Evolutionary conservation across 2,113 vertebrate species (phyloP).

Genomic region (Euleptes europaea): DNA sequence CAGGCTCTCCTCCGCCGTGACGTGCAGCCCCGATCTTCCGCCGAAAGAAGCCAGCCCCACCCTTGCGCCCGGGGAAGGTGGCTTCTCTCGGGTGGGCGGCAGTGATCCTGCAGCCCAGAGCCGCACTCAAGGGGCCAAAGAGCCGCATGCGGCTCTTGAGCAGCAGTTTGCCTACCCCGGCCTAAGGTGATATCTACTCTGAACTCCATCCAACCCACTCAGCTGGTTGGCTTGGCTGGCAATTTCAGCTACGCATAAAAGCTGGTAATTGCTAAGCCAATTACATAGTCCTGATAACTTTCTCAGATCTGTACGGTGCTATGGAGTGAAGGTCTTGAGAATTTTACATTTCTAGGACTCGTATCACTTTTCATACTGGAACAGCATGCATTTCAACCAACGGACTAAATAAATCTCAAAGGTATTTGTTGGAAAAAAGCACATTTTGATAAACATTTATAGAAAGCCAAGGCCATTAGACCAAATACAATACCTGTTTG

Average conservation of each 20-base stretch:
- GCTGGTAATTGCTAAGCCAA: neutral
- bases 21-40: too few relatives aligned
- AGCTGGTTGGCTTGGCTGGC: neutral
- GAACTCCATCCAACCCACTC: neutral
- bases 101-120: too few relatives aligned
- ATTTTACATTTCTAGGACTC: neutral
- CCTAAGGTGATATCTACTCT: neutral
- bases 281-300: neutral
- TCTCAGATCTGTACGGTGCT: neutral
- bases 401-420: neutral
- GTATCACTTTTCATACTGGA: neutral
- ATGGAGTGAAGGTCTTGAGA: neutral
- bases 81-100: too few relatives aligned
- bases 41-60: too few relatives aligned
- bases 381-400: neutral
- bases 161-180: too few relatives aligned
- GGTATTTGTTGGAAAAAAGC: neutral
- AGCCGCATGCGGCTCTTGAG: too few relatives aligned
- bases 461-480: neutral
- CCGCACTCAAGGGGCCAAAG: too few relatives aligned
- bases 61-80: too few relatives aligned
- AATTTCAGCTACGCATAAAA: neutral
- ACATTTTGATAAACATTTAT: constrained; percentile 2
- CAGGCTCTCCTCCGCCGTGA: too few relatives aligned
- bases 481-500: constrained; percentile 80